These are phyloP conservation scores for Sipunculus nudus DNA, from an alignment of 2,888 invertebrate genomes.

Conservation along the genomic window DNA sequence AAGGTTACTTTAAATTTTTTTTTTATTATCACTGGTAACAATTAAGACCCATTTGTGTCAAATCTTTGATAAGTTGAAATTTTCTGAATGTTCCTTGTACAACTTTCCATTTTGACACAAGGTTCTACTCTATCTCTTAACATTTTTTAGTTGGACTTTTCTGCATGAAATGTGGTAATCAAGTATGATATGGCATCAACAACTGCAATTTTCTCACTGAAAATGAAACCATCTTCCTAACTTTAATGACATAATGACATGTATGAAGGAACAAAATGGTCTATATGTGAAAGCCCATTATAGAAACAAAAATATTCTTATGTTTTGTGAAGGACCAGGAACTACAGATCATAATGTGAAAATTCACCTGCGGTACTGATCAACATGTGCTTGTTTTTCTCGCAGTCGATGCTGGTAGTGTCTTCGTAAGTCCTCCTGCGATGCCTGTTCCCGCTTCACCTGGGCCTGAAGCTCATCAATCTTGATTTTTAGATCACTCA, in stretches of 20 bases:
- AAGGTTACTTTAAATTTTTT: too few species aligned
- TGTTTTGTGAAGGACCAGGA: background rate
- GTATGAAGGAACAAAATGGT: background rate
- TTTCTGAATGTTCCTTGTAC: too few species aligned
- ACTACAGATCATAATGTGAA: too few species aligned
- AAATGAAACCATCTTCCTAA: background rate
- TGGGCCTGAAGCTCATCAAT: constrained; percentile 53
- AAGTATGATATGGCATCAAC: too few species aligned
- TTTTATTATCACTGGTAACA: too few species aligned
- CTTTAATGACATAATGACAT: background rate
- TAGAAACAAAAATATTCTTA: background rate
- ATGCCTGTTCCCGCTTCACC: constrained; percentile 47
- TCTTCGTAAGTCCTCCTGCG: constrained; percentile 55
- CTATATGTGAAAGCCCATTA: background rate
- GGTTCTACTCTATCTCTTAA: too few species aligned
- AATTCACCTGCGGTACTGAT: constrained; percentile 53
- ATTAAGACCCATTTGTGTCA: too few species aligned
- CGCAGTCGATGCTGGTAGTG: constrained; percentile 59
- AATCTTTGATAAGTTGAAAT: too few species aligned
- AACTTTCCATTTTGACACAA: too few species aligned
- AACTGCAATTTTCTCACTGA: too few species aligned
- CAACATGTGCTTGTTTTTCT: constrained; percentile 61
- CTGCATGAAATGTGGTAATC: too few species aligned
- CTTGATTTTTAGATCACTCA: constrained; percentile 60
- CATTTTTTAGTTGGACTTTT: too few species aligned